phyloP scores from a whole-genome alignment of 1,140 invertebrate genomes.

The Atopsyche davidsoni region DNA sequence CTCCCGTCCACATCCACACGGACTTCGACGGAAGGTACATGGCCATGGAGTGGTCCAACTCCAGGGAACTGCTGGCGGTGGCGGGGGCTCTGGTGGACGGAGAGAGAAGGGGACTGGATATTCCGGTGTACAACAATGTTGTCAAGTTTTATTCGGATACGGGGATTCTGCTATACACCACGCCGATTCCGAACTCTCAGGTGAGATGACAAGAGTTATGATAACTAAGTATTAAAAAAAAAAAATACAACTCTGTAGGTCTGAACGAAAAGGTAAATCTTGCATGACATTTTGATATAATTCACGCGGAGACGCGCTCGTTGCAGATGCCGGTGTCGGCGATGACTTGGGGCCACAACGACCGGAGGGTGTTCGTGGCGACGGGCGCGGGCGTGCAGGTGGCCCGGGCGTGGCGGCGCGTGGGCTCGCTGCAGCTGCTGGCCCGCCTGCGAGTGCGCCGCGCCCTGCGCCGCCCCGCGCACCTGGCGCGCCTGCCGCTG shows the following conservation, averaged over 20 bases:
- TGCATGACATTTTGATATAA: too few species aligned
- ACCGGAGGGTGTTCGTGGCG: constrained; percentile 87
- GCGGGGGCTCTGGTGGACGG: constrained; percentile 61
- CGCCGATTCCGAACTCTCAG: constrained; percentile 64
- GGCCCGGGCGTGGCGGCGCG: constrained; percentile 84
- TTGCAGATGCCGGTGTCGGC: constrained; percentile 78
- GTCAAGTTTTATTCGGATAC: constrained; percentile 73
- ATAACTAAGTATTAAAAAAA: too few species aligned
- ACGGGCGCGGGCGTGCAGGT: constrained; percentile 85
- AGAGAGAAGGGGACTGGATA: constrained; percentile 34
- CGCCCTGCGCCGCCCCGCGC: constrained; percentile 63
- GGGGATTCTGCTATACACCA: constrained; percentile 67
- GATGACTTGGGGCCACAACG: constrained; percentile 96
- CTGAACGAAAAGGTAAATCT: not conserved
- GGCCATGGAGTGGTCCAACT: constrained; percentile 94
- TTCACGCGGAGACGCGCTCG: too few species aligned
- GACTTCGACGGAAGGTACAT: constrained; percentile 68
- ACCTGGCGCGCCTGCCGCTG: constrained; percentile 77
- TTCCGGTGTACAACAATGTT: constrained; percentile 59
- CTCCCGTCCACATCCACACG: constrained; percentile 78
- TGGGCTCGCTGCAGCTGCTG: constrained; percentile 84
- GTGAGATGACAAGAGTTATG: constrained; percentile 32
- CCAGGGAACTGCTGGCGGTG: constrained; percentile 83
- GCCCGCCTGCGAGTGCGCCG: constrained; percentile 64
- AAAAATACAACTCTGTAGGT: not conserved